Percentiles rank a stretch among this genome's conserved stretches.
Conservation (phyloP, 2,797 vertebrate species). For the Poeciliopsis infans region DNA sequence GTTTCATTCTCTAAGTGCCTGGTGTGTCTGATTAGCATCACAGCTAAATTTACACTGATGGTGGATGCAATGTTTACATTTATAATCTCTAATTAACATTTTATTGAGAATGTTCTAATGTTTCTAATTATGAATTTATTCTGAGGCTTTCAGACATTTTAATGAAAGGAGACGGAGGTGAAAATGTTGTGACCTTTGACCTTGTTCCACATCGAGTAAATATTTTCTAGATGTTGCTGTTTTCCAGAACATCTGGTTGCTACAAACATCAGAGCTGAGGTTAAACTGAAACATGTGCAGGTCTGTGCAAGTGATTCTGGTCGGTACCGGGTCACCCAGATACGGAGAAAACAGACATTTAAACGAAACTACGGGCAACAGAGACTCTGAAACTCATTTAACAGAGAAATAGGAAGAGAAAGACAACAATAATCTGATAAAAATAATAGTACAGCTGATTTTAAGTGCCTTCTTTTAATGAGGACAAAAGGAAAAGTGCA, state of each 20-base stretch:
- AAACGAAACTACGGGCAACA: not conserved
- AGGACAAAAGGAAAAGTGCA: not conserved
- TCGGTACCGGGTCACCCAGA: no score
- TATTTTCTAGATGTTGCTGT: not conserved
- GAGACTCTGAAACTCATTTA: not conserved
- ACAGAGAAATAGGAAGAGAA: not conserved
- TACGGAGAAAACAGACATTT: not conserved
- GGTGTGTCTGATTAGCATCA: no score
- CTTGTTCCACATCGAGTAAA: not conserved
- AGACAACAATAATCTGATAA: not conserved
- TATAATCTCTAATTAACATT: no score
- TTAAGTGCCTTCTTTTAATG: not conserved
- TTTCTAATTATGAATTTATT: not conserved
- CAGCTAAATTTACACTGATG: no score
- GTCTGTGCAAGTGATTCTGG: not conserved
- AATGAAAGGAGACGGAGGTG: not conserved
- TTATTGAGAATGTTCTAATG: no score
- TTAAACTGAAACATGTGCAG: not conserved
- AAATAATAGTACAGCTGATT: not conserved
- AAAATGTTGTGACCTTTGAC: not conserved
- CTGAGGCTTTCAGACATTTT: not conserved
- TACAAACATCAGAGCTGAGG: not conserved
- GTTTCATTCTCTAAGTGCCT: no score
- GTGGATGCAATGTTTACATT: no score
- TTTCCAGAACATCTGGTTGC: not conserved